Percentiles rank a stretch among this genome's conserved stretches.
These are phyloP conservation scores for Uria lomvia DNA, from an alignment of 2,113 vertebrate species.

Conservation along the genomic window DNA sequence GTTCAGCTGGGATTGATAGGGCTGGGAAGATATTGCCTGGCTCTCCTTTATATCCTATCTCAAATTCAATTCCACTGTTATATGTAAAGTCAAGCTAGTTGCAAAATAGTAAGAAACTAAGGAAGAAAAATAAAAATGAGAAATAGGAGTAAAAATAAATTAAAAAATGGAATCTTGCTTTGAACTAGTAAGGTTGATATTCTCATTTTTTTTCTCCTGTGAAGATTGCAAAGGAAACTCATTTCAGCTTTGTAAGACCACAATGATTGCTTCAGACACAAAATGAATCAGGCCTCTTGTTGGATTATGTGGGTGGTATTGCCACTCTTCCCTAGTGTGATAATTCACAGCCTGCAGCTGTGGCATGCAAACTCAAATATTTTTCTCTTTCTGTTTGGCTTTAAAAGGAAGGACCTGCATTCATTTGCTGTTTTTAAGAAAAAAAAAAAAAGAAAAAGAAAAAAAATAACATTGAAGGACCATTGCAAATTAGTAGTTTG, in stretches of 20 bases:
- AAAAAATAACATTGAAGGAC: background rate
- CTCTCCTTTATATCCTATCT: slow-evolving; percentile 2
- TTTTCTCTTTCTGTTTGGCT: slow-evolving; percentile 48
- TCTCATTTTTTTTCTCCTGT: slow-evolving; percentile 9
- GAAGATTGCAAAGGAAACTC: slow-evolving; percentile 63
- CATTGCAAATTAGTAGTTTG: slow-evolving; percentile 15
- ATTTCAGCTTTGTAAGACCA: slow-evolving; percentile 64
- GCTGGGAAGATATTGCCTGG: background rate
- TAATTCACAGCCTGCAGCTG: slow-evolving; percentile 65
- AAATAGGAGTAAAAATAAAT: background rate
- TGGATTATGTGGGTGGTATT: slow-evolving; percentile 69
- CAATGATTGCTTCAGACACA: slow-evolving; percentile 62
- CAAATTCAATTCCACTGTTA: background rate
- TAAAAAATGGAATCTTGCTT: slow-evolving; percentile 27
- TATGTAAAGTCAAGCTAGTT: background rate
- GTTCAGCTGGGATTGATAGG: background rate
- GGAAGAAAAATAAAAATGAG: background rate
- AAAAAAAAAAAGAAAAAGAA: background rate
- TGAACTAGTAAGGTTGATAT: slow-evolving; percentile 17
- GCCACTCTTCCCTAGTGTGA: slow-evolving; percentile 65
- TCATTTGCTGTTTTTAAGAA: slow-evolving; percentile 1
- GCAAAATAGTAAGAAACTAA: slow-evolving; percentile 3
- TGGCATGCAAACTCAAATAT: slow-evolving; percentile 62
- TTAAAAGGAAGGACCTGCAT: slow-evolving; percentile 27
- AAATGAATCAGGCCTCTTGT: slow-evolving; percentile 69